phyloP scores from a whole-genome alignment of 35 echinoderm and acorn worm species.

The Heliocidaris erythrogramma region DNA sequence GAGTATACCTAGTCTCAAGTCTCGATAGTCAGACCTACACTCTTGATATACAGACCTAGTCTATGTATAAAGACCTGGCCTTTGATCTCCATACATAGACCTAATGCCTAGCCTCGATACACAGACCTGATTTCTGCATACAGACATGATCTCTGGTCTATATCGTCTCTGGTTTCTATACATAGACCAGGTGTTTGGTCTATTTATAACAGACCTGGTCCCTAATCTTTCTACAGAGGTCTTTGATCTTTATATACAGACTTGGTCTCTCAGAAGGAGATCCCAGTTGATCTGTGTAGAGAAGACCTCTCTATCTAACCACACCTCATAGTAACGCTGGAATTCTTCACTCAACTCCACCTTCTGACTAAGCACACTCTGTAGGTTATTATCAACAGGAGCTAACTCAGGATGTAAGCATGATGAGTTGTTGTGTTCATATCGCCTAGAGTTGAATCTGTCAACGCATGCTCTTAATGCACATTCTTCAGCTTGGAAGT shows the following conservation, averaged over 20 bases:
- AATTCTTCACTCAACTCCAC: conserved; percentile 96
- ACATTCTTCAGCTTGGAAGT: conserved; percentile 99
- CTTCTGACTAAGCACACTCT: conserved; percentile 89
- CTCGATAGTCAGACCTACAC: neutral
- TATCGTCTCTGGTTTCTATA: too few relatives aligned
- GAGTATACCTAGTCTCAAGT: too few relatives aligned
- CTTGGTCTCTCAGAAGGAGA: conserved; percentile 85
- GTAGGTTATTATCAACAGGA: conserved; percentile 95
- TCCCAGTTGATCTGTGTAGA: conserved; percentile 99
- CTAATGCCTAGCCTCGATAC: neutral
- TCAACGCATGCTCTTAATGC: conserved; percentile 94
- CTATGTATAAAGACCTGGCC: neutral
- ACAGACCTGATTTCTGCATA: neutral
- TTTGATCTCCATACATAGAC: neutral
- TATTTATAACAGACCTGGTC: too few relatives aligned
- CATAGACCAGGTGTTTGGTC: too few relatives aligned
- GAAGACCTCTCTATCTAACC: conserved; percentile 98
- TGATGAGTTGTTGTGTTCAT: conserved; percentile 61
- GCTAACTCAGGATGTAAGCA: conserved; percentile 64
- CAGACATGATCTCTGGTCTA: neutral
- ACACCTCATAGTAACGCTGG: conserved; percentile 91
- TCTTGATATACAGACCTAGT: neutral
- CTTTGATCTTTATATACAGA: conserved; percentile 56
- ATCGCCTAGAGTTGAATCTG: conserved; percentile 91
- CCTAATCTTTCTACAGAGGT: neutral